Evolutionary conservation across 1,140 invertebrate genomes (phyloP).

Genomic region (Ooceraea biroi): DNA sequence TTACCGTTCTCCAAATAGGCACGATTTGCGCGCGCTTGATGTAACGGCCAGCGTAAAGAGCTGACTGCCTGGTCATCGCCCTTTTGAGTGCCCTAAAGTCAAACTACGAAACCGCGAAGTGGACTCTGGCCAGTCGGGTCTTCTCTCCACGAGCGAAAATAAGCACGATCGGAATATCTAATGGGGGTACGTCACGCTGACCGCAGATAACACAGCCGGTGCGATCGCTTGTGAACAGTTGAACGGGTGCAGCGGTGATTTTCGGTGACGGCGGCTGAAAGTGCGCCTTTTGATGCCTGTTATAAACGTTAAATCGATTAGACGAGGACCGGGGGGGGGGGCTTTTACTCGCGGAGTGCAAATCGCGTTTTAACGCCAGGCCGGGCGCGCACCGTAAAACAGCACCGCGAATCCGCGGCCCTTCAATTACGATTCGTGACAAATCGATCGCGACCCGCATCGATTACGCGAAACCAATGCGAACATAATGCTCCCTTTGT

Average conservation of each 20-base stretch:
- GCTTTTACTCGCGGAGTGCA: conserved; percentile 32
- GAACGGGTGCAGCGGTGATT: conserved; percentile 50
- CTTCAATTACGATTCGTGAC: conserved; percentile 46
- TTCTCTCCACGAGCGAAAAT: conserved; percentile 25
- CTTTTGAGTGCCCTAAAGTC: neutral
- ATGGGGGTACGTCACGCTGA: conserved; percentile 49
- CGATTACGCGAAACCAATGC: conserved; percentile 3
- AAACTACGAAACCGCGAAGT: neutral
- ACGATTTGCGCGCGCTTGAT: neutral
- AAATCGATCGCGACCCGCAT: neutral
- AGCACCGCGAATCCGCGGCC: conserved; percentile 12
- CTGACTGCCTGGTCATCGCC: neutral
- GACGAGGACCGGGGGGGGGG: conserved; percentile 7
- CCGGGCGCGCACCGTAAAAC: conserved; percentile 10
- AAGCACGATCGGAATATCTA: conserved; percentile 55
- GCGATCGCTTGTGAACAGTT: conserved; percentile 48
- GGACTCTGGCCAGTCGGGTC: neutral
- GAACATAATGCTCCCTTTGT: conserved; percentile 2
- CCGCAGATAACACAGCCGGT: conserved; percentile 58
- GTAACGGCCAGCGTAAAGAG: neutral
- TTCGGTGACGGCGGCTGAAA: conserved; percentile 39
- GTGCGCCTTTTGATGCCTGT: conserved; percentile 50
- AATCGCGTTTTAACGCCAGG: conserved; percentile 42
- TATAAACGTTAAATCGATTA: conserved; percentile 63
- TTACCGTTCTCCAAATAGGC: neutral